A percentile compares a stretch with the other conserved stretches of the same genome.
Conservation (phyloP, 92 coral and sea anemone genomes). For the Phenganax subtilis region DNA sequence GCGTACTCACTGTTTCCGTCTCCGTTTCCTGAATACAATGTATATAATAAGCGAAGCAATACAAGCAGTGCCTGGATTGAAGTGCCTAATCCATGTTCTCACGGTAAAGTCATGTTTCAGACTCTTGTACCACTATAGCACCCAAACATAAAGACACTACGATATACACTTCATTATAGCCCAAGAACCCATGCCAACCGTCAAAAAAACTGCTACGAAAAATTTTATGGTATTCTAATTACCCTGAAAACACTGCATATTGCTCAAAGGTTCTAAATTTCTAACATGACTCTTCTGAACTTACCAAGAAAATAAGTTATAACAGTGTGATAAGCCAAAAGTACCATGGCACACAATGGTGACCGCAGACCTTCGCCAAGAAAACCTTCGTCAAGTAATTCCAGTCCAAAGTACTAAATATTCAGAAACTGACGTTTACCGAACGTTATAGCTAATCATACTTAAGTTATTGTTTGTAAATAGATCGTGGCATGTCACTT, state of each 20-base stretch:
- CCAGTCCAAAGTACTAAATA: conserved; percentile 61
- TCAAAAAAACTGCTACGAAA: too few species aligned
- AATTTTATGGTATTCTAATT: too few species aligned
- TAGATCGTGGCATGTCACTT: neutral
- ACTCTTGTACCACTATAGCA: too few species aligned
- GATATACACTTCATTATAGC: too few species aligned
- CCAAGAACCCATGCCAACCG: too few species aligned
- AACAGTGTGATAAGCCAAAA: conserved; percentile 80
- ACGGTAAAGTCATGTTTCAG: too few species aligned
- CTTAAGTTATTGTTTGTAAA: neutral
- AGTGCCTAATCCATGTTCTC: too few species aligned
- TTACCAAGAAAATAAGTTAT: conserved; percentile 81
- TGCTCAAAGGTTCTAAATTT: neutral
- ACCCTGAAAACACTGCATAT: too few species aligned
- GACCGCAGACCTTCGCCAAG: conserved; percentile 74
- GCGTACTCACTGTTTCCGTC: conserved; percentile 87
- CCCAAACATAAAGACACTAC: too few species aligned
- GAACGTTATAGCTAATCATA: neutral
- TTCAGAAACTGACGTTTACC: neutral
- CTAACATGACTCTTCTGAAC: conserved; percentile 6
- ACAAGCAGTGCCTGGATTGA: neutral
- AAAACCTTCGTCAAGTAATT: conserved; percentile 86
- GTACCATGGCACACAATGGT: conserved; percentile 97
- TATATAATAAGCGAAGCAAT: neutral
- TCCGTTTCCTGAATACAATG: conserved; percentile 63